Evolutionary conservation across 2,797 vertebrate genomes (phyloP), one percentile per base, ranked within the genome.

Genomic region (Molossus alvarezi): DNA sequence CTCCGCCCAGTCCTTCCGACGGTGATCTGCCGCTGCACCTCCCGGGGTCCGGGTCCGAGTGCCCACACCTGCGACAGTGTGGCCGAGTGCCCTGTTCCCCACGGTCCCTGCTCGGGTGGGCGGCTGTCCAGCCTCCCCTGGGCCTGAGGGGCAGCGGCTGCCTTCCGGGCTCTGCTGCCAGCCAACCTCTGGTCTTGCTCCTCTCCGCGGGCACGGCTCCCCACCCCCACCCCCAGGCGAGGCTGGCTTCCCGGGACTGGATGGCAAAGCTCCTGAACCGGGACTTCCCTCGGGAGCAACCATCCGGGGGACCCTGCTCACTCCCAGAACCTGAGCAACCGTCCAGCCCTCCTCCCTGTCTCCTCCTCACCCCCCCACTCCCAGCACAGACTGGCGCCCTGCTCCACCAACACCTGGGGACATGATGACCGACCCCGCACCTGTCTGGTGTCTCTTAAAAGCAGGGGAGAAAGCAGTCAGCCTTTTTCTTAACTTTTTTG

Each of bases 401-500:
- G 81, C 72, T 96, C 77, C 84, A 3, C 33, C 3, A 3, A 3
- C 33, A 33, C 33, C 33, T 90, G 67, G 96, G 94, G 48, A 41
- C 90, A 95, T 69, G 75, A 94, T 25, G 86, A 95, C 91, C 64
- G 90, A 89, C 91, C 96, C 85, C 95, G 95, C 88, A 60, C 83
- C 92, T 95, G 69, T 94, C 88, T 83, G 21, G 2, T 37, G 23
- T 57, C 37, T 80, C 90, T 96, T 60, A 62, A 83, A 82, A 95
- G 94, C 83, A 81, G 85, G 58, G n/a, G 91, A 97, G 73, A 84
- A 90, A 91, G 90, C 12, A 37, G 29, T 37, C 89, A 75, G 37
- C 85, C 65, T 97, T 96, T 94, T 87, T 62, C 65, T 97, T 95
- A 62, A 58, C 37, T 94, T 88, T 97, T 88, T 95, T 95, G 86